Evolutionary conservation across 2,113 vertebrate genomes (phyloP), one percentile per base, ranked within the genome.

Genomic region (Centropus unirufus): DNA sequence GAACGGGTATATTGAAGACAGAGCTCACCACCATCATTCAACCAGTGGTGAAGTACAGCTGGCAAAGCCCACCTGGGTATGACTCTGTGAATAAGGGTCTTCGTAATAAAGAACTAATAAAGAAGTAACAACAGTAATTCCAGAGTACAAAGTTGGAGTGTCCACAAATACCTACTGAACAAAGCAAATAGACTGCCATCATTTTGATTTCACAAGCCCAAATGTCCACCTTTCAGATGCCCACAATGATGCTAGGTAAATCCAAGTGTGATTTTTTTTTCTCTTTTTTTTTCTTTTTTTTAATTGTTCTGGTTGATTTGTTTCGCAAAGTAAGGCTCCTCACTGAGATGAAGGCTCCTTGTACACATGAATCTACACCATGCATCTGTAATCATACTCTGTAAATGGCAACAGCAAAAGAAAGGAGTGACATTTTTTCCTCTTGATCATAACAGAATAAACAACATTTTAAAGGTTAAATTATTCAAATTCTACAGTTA

Each of bases 381-480:
- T 64, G 68, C 64, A 93, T 93, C 90, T 96, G 87, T 96, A 97
- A 97, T 95, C 97, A 97, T 78, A 93, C 15, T 51, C 86, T 73
- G 91, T 91, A 97, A 97, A 96, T 96, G 97, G 96, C 96, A 98
- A 94, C 94, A 97, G 92, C 84, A 96, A 96, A 95, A 96, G 95
- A 97, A 97, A 97, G 95, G 55, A 97, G 73, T 96, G 96, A 95
- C 96, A 97, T 97, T 97, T 98, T 93, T 95, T 96, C 92, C 82
- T 97, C 97, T 97, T 97, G 92, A 97, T 98, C 96, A 95, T 89
- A 97, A 97, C 96, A 96, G 97, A 98, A 97, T 90, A 96, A 97
- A 97, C 94, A 96, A 97, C 87, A 96, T 95, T 98, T 97, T 97
- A 97, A 98, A 98, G 97, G 97, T 97, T 98, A 98, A 98, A 95